Evolutionary conservation across 2,797 vertebrate genomes (phyloP).

Genomic region (Pampus argenteus): DNA sequence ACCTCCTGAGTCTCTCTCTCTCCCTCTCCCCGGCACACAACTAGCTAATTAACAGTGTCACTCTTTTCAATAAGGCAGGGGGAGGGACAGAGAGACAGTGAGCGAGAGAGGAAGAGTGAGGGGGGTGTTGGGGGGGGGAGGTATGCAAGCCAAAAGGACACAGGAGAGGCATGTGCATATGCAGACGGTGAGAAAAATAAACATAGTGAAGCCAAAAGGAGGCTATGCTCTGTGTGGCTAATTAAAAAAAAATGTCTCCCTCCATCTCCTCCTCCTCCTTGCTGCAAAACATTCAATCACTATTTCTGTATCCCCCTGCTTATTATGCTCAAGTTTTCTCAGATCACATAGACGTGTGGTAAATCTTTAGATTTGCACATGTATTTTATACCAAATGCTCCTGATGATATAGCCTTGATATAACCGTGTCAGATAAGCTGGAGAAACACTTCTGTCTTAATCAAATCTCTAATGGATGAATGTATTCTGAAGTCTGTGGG

Average conservation of each 20-base stretch:
- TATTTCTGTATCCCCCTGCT: slow-evolving; percentile 71
- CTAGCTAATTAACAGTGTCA: slow-evolving; percentile 89
- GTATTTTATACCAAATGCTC: slow-evolving; percentile 38
- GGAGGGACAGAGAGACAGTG: slow-evolving; percentile 55
- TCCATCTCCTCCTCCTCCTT: slow-evolving; percentile 47
- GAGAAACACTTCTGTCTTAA: slow-evolving; percentile 53
- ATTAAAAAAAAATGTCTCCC: slow-evolving; percentile 79
- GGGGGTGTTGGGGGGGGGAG: slow-evolving; percentile 4
- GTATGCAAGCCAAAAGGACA: slow-evolving; percentile 77
- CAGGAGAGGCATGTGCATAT: slow-evolving; percentile 76
- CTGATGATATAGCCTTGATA: slow-evolving; percentile 28
- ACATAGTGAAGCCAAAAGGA: slow-evolving; percentile 80
- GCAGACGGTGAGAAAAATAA: slow-evolving; percentile 83
- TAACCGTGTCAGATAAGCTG: slow-evolving; percentile 35
- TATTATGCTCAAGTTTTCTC: slow-evolving; percentile 53
- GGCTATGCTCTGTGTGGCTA: slow-evolving; percentile 82
- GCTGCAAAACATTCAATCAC: slow-evolving; percentile 67
- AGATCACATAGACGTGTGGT: slow-evolving; percentile 51
- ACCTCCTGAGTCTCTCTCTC: slow-evolving; percentile 89
- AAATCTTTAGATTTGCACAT: slow-evolving; percentile 55
- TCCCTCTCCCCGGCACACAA: slow-evolving; percentile 83
- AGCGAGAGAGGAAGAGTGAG: slow-evolving; percentile 25
- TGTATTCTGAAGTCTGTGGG: slow-evolving; percentile 20
- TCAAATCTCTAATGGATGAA: slow-evolving; percentile 33
- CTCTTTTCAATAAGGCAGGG: slow-evolving; percentile 81